Evolutionary conservation across 2,888 invertebrate species (phyloP).

Genomic region (Melipona bicolor): DNA sequence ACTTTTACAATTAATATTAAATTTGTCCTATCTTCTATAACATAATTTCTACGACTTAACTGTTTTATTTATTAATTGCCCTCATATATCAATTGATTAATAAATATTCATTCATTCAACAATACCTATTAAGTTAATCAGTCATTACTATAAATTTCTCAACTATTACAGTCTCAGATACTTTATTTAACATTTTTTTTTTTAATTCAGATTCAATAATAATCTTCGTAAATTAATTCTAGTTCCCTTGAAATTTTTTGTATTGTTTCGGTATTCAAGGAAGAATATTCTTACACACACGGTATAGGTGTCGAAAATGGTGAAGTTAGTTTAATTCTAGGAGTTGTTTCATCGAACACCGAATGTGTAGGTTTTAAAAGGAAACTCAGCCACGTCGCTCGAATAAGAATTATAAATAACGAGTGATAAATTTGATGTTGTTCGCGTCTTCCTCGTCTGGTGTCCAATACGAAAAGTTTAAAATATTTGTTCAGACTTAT

Average conservation of each 20-base stretch:
- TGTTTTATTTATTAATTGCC: neutral
- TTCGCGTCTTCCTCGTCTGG: constrained; percentile 4
- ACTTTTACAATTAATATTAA: too few relatives aligned
- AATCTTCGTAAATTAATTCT: neutral
- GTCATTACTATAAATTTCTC: neutral
- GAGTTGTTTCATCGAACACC: constrained; percentile 1
- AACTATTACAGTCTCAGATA: rapidly evolving
- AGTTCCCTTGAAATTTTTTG: neutral
- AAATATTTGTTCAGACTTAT: constrained; percentile 13
- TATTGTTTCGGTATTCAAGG: neutral
- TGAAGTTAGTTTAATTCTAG: constrained; percentile 24
- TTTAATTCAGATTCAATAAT: neutral
- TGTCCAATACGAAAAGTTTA: constrained; percentile 5
- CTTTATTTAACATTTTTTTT: neutral
- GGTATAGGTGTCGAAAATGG: neutral
- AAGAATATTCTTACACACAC: neutral
- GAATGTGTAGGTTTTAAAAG: constrained; percentile 12
- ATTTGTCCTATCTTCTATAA: neutral
- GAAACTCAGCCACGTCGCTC: constrained; percentile 25
- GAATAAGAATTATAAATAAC: constrained; percentile 54
- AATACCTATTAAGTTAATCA: neutral
- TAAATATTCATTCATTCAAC: neutral
- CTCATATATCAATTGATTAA: neutral
- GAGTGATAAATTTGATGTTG: constrained; percentile 30
- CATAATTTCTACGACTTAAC: neutral